Evolutionary conservation across 2,888 invertebrate species (phyloP).

Genomic region (Agrotis ipsilon): DNA sequence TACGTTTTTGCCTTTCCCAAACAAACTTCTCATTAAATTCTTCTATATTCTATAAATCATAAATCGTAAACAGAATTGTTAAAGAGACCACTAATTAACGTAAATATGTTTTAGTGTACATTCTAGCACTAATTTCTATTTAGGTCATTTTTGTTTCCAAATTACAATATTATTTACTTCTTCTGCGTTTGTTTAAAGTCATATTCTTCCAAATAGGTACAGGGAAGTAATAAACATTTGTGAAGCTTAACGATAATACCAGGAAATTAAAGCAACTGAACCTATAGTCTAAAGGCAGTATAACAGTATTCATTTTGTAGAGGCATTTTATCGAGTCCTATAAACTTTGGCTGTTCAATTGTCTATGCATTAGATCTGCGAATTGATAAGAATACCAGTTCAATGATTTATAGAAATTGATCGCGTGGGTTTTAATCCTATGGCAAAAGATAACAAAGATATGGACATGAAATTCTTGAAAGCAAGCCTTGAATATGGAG

Average conservation of each 20-base stretch:
- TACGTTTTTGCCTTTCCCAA: no score
- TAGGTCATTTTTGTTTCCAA: background rate
- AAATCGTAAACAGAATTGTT: background rate
- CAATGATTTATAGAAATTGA: constrained; percentile 13
- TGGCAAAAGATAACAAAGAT: constrained; percentile 1
- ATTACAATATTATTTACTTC: background rate
- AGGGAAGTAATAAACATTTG: background rate
- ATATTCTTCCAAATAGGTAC: background rate
- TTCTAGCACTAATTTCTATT: no score
- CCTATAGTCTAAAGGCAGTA: background rate
- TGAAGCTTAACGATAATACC: background rate
- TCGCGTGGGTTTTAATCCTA: constrained; percentile 21
- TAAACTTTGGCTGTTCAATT: constrained; percentile 37
- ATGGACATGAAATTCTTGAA: background rate
- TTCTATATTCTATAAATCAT: no score
- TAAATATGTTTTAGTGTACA: no score
- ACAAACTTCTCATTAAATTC: background rate
- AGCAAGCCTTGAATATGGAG: background rate
- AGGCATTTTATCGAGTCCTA: constrained; percentile 24
- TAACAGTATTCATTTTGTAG: background rate
- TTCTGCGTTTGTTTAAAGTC: background rate
- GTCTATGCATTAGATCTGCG: constrained; percentile 46
- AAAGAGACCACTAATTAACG: background rate
- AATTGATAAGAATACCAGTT: constrained; percentile 44
- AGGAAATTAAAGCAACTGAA: constrained; percentile 10